Evolutionary conservation across 2,888 invertebrate genomes (phyloP), one percentile per base, ranked within the genome.

Genomic region (Rhaphigaster nebulosa): DNA sequence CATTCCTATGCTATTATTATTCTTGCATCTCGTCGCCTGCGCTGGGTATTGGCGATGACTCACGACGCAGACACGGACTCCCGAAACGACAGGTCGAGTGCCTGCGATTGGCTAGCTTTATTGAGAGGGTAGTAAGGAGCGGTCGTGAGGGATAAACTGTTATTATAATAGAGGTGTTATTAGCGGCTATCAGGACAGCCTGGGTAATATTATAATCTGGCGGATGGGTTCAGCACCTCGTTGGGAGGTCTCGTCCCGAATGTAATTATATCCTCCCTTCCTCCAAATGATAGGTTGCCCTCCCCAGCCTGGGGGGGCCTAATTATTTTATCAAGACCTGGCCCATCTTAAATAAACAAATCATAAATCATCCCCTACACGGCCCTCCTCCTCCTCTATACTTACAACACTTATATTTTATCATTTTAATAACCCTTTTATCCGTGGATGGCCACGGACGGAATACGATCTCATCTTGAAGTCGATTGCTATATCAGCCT

Each of bases 241-340:
- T 90, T 89, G 90, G 90, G 90, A 56, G 90, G 90, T 90, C 90
- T 52, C 91, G 87, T 65, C 89, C 90, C 84, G 34, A n/a, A n/a
- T 26, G 84, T 84, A 84, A 84, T 84, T 84, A 84, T 84, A 84
- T 45, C 84, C 26, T 45, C 45, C 45, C 84, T 13, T 13, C 87
- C 87, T 65, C 89, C 92, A 87, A 90, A 90, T 90, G 80, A 90
- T 84, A 80, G 87, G 54, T 87, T 88, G 26, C 70, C 89, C 45
- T 41, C 29, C 18, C 91, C 92, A 52, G 91, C 92, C 91, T 92
- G 92, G 92, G 92, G 92, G 92, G 92, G 91, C 92, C 92, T 92
- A 92, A 92, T 92, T 92, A 92, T 92, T 92, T 92, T 92, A 92
- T 92, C 92, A 92, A 92, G 92, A 91, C 87, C 90, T 90, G 90